Base-by-base conservation (phyloP, 2,113 vertebrate genomes). In the Tetrax tetrax region DNA sequence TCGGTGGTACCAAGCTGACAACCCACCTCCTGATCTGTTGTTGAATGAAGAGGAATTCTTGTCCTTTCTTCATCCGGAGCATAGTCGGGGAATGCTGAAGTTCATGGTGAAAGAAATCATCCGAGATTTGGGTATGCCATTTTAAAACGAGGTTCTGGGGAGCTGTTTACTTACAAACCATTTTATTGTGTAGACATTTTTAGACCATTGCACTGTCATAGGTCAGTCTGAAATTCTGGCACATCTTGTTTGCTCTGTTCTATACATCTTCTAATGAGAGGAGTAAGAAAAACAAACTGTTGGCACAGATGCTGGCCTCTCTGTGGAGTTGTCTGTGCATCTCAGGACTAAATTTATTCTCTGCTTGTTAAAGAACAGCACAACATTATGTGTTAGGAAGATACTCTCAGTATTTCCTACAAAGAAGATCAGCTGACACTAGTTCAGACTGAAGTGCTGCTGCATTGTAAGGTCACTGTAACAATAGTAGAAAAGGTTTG, bases 31-130 rank as follows among this genome's bases (percentile, higher is more conserved):
- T 0, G 99, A 99, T 94, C 98, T 99, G 89, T 95, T 99, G 89
- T 97, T 99, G 90, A 98, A 98, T 0, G 99, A 99, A 89, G 97
- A 99, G 5, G 99, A 99, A 85, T 99, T 99, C 97, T 97, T 99
- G 80, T 98, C 99, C 4, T 99, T 99, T 92, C 98, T 99, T 5
- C 99, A 99, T 60, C 99, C 99, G 0, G 99, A 99, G 96, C 99
- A 99, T 95, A 99, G 99, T 97, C 97, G 98, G 10, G 99, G 99
- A 18, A 99, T 99, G 99, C 98, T 99, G 60, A 98, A 98, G 54
- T 99, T 99, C 97, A 99, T 99, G 99, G 99, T 99, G 77, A 99
- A 99, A 92, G 99, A 99, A 97, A 99, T 99, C 8, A 97, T 99
- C 47, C 97, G 99, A 10, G 99, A 99, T 96, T 95, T 99, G 38